Percentiles rank a stretch among this genome's conserved stretches.
Conservation (phyloP, 2,888 invertebrate species). For the Poecilus cupreus region DNA sequence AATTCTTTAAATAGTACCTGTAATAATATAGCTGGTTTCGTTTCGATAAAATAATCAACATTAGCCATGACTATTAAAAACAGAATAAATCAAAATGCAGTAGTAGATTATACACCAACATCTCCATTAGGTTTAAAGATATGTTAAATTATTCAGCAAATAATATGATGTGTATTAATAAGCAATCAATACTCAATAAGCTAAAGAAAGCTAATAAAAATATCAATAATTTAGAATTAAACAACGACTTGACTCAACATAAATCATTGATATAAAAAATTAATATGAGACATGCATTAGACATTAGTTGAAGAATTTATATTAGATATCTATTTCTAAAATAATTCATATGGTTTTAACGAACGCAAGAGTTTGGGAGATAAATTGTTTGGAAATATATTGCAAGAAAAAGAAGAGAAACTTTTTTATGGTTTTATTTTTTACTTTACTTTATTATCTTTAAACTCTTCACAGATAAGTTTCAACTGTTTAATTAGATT, state of each 20-base stretch:
- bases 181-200: neutral
- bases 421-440: no score
- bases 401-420: no score
- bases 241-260: neutral
- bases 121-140: constrained; percentile 6
- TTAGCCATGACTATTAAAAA: neutral
- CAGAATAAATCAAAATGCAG: neutral
- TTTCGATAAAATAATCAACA: neutral
- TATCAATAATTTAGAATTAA: constrained; percentile 2
- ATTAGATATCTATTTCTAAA: no score
- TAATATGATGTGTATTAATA: constrained; percentile 18
- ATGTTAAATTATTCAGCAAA: constrained; percentile 17
- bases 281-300: neutral
- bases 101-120: neutral
- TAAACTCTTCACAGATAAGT: no score
- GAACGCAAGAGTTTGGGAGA: no score
- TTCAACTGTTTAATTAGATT: no score
- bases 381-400: no score
- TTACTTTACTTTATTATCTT: no score
- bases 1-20: neutral
- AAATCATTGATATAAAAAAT: neutral
- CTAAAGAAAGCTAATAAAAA: constrained; percentile 7
- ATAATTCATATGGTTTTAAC: no score
- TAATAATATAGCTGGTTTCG: neutral
- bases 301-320: neutral